Evolutionary conservation across 2,113 vertebrate genomes (phyloP).

Genomic region (Plecotus auritus): DNA sequence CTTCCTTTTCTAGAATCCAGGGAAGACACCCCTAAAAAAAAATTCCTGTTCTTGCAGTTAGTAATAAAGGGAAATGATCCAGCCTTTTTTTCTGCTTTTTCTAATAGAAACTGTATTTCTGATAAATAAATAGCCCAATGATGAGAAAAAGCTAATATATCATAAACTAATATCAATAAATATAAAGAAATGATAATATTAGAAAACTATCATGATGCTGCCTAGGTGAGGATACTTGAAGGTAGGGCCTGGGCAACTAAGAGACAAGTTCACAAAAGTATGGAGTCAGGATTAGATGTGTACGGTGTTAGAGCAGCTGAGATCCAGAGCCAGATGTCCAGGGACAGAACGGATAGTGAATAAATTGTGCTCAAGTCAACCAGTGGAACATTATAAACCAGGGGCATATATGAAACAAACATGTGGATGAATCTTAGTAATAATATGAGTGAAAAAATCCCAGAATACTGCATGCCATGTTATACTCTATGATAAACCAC

Average conservation of each 20-base stretch:
- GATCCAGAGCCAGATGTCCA: neutral
- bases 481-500: neutral
- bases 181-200: neutral
- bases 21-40: neutral
- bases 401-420: neutral
- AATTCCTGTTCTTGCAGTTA: neutral
- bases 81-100: neutral
- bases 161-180: neutral
- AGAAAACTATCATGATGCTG: neutral
- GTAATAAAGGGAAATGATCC: neutral
- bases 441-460: neutral
- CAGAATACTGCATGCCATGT: neutral
- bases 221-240: neutral
- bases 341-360: neutral
- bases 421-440: neutral
- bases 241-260: neutral
- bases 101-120: neutral
- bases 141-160: neutral
- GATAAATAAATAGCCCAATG: neutral
- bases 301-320: neutral
- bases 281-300: too few species aligned
- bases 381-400: neutral
- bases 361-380: neutral
- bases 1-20: neutral
- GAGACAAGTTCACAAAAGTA: neutral